Evolutionary conservation across 2,113 vertebrate genomes (phyloP), one percentile per base, ranked within the genome.

Genomic region (Pollachius pollachius): DNA sequence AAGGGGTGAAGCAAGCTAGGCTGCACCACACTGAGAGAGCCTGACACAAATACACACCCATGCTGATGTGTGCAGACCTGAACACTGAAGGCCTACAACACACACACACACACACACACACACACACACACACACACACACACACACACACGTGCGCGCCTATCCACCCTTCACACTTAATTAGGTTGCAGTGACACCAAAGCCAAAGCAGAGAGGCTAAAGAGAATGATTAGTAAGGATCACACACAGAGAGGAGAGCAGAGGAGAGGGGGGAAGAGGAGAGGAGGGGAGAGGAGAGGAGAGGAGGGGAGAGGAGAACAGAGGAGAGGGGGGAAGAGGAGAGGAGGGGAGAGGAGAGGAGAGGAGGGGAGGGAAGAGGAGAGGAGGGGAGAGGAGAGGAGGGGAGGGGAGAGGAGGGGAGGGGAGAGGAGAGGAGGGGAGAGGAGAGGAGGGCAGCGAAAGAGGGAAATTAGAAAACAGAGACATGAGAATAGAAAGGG

Each of bases 191-290:
- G 70, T 84, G 71, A 72, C 73, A 80, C 74, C 71, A 68, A 85
- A 85, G 81, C 85, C 87, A 66, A 77, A 80, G 83, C 64, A 73
- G 68, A 82, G 77, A 75, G 63, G 52, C 6, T 72, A 17, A 70
- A 80, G 69, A 75, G 61, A 74, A 62, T 72, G 62, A 64, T 68
- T 69, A 56, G 18, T 76, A 71, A 70, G 61, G 25, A 34, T 34
- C 15, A 19, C 59, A 62, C 23, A 19, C 23, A 62, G 60, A 57
- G 13, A 57, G 56, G 56, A 57, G 11, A 16, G 56, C 4, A 58
- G 21, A 12, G 27, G 15, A 30, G 30, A 30, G 23, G 8, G n/a
- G 21, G 11, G 9, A 74, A 70, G 60, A 8, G 23, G 65, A 27
- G 48, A 0, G 57, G 7, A 48, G 57, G 18, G 18, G 66, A 68